Percentiles rank a stretch among this genome's conserved stretches.
Conservation (phyloP, 2,113 vertebrate species). For the Hippocampus comes region DNA sequence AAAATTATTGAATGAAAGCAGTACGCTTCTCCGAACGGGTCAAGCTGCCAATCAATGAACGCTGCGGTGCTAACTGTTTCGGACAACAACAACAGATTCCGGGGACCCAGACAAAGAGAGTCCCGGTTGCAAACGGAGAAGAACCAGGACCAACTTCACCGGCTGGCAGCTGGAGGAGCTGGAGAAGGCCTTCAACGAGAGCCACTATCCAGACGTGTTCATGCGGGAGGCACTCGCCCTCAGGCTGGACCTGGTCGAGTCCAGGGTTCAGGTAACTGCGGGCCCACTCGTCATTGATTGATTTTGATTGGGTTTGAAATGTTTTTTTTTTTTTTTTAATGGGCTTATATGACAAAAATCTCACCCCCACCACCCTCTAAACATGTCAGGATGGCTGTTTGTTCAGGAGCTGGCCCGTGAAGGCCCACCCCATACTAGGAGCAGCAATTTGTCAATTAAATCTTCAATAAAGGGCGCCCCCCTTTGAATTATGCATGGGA, state of each 20-base stretch:
- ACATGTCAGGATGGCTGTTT: background rate
- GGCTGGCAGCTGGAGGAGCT: conserved; percentile 98
- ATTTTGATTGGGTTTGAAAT: background rate
- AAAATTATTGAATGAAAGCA: background rate
- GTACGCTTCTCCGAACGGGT: background rate
- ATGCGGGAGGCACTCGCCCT: conserved; percentile 96
- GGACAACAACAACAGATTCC: conserved; percentile 74
- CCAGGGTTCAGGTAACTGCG: conserved; percentile 91
- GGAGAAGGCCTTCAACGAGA: conserved; percentile 97
- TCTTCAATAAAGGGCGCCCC: conserved; percentile 43
- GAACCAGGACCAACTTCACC: conserved; percentile 96
- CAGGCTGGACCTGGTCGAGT: conserved; percentile 94
- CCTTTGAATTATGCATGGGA: conserved; percentile 63
- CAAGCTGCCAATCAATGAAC: background rate
- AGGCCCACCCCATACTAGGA: conserved; percentile 22
- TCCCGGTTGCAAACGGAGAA: conserved; percentile 92
- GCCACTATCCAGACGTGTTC: conserved; percentile 97
- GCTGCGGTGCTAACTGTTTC: background rate
- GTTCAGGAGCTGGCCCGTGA: conserved; percentile 13
- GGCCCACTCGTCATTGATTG: background rate
- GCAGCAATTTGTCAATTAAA: conserved; percentile 56
- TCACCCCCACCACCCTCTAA: background rate
- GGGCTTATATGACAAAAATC: background rate
- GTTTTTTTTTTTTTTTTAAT: background rate
- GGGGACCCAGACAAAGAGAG: conserved; percentile 95